Base-by-base conservation (phyloP, 2,888 invertebrate genomes). In the Muscina levida region DNA sequence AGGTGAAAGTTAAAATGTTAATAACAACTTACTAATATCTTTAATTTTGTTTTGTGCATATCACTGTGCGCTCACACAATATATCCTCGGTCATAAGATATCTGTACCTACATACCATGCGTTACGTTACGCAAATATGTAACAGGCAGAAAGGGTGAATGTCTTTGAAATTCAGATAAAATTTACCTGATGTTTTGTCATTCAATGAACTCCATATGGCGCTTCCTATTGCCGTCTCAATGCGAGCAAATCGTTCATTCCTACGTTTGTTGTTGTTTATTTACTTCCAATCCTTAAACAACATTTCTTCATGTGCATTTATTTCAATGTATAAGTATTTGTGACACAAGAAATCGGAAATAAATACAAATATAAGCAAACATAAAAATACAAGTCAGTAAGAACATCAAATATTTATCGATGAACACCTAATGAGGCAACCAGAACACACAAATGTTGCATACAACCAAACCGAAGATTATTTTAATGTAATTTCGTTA, bases 381-480 rank as follows among this genome's bases (percentile, higher is more conserved):
- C 24, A 81, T 37, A 44, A 77, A 76, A 75, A 44, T 44, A 44
- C 44, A 44, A 19, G 10, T 4, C 26, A 31, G 31, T 57, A 57
- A 4, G 17, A 15, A 17, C 4, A 26, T 56, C 5, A 17, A 17
- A 77, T 81, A 74, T 81, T 81, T 81, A 67, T 72, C 74, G 74
- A 77, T 81, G 71, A 73, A 65, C 81, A 81, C 74, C 71, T 81
- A 81, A 81, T 81, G 72, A 81, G 81, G 77, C 74, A 77, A 81
- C 77, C 66, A 19, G 73, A 31, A 81, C 71, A 42, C 66, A 44
- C 31, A 71, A 77, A 77, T 80, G 79, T 79, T 79, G 79, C 79
- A 79, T 75, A 65, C 72, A 75, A 68, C 53, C 24, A 48, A n/a
- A n/a, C n/a, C n/a, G n/a, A n/a, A n/a, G n/a, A n/a, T n/a, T n/a